A percentile compares a stretch with the other conserved stretches of the same genome.
These are phyloP conservation scores for Premnoplex brunnescens DNA, from an alignment of 2,797 vertebrate species.

Conservation along the genomic window DNA sequence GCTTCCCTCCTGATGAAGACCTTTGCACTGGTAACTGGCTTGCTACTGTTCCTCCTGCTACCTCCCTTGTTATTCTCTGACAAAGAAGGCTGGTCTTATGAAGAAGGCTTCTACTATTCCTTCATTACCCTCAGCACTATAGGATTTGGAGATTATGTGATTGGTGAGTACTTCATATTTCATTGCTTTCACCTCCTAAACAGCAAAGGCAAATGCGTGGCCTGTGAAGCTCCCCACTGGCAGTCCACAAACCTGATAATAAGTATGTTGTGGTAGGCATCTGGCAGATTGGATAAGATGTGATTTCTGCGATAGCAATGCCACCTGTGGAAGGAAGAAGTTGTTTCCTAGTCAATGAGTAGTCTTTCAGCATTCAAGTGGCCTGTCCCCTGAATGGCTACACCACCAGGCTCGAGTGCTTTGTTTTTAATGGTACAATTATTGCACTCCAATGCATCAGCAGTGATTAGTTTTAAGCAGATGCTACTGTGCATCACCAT, in stretches of 20 bases:
- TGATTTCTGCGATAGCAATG: not conserved
- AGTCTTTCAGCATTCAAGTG: not conserved
- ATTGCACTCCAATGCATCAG: fast-evolving
- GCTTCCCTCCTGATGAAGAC: conserved; percentile 78
- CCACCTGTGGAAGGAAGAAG: not conserved
- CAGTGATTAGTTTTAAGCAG: not conserved
- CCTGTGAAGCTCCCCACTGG: not conserved
- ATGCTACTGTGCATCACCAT: not conserved
- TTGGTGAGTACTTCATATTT: conserved; percentile 76
- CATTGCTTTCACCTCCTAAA: not conserved
- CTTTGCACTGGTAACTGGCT: conserved; percentile 70
- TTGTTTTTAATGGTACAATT: not conserved
- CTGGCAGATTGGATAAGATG: not conserved
- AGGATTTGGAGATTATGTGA: conserved; percentile 92
- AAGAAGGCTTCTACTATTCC: conserved; percentile 90
- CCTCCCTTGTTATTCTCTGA: conserved; percentile 85
- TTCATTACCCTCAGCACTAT: conserved; percentile 95
- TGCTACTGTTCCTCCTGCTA: conserved; percentile 85
- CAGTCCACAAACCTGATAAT: not conserved
- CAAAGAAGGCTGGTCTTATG: conserved; percentile 88
- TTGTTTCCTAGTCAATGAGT: not conserved
- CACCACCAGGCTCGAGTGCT: not conserved
- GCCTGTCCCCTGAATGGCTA: not conserved
- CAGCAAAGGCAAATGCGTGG: not conserved
- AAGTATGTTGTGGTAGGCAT: not conserved